phyloP scores from a whole-genome alignment of 2,888 invertebrate genomes.

The Macrosiphum euphorbiae region DNA sequence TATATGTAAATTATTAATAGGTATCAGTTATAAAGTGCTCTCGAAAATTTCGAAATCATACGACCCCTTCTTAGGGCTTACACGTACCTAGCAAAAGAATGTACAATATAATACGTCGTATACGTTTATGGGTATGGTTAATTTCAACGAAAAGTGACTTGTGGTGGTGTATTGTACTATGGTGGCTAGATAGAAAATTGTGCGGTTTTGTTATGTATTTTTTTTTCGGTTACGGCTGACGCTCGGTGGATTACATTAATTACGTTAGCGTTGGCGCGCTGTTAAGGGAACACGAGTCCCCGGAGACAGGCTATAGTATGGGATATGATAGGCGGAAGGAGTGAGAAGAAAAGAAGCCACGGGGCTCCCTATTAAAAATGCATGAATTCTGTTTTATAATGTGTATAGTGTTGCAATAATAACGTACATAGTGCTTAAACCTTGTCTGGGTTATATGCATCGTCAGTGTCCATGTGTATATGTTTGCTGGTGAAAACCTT shows the following conservation, averaged over 20 bases:
- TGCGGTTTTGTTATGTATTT: background rate
- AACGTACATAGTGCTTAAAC: constrained; percentile 47
- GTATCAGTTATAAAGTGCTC: background rate
- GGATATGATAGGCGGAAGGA: background rate
- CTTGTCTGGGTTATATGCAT: background rate
- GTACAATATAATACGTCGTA: background rate
- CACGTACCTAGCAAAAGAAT: background rate
- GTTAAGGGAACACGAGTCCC: constrained; percentile 14
- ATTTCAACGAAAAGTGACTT: background rate
- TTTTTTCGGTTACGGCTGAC: background rate
- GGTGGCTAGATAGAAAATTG: background rate
- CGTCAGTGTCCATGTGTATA: background rate
- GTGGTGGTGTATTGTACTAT: background rate
- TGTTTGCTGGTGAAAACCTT: background rate
- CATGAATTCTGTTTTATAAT: constrained; percentile 45
- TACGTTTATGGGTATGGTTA: background rate
- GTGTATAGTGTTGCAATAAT: constrained; percentile 4
- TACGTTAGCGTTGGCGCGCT: constrained; percentile 15
- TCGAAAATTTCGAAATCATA: background rate
- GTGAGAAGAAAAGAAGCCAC: constrained; percentile 32
- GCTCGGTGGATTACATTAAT: constrained; percentile 20
- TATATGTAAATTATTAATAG: background rate
- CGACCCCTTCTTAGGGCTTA: background rate
- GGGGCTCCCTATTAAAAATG: constrained; percentile 45
- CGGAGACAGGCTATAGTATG: constrained; percentile 13